Percentiles rank a stretch among this genome's conserved stretches.
phyloP scores from a whole-genome alignment of 2,113 vertebrate genomes.

The Xiphophorus hellerii region DNA sequence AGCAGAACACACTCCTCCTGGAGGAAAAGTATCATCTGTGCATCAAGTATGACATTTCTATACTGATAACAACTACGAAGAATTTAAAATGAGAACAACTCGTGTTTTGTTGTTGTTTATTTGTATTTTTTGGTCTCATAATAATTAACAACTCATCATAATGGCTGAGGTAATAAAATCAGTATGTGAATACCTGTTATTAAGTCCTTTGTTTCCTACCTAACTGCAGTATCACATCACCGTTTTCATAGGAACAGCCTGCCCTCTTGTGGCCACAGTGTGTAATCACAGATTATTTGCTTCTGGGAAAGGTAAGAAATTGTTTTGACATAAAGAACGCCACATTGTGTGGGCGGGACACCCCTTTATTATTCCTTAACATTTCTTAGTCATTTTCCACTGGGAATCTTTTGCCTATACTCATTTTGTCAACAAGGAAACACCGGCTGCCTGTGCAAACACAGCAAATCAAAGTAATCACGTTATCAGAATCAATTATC shows the following conservation, averaged over 20 bases:
- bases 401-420: background rate
- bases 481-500: background rate
- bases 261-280: constrained; percentile 65
- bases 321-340: background rate
- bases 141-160: background rate
- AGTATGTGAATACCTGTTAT: background rate
- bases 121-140: background rate
- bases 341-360: background rate
- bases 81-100: background rate
- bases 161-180: background rate
- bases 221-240: background rate
- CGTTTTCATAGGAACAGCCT: constrained; percentile 42
- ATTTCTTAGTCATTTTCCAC: background rate
- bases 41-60: background rate
- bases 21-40: constrained; percentile 14
- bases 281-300: constrained; percentile 32
- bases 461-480: background rate
- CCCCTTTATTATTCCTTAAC: background rate
- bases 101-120: background rate
- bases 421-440: background rate
- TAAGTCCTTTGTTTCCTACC: background rate
- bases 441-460: background rate
- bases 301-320: background rate
- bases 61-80: background rate
- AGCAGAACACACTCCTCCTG: constrained; percentile 22